Conservation (phyloP, 2,797 vertebrate genomes). For the Glossophaga mutica region DNA sequence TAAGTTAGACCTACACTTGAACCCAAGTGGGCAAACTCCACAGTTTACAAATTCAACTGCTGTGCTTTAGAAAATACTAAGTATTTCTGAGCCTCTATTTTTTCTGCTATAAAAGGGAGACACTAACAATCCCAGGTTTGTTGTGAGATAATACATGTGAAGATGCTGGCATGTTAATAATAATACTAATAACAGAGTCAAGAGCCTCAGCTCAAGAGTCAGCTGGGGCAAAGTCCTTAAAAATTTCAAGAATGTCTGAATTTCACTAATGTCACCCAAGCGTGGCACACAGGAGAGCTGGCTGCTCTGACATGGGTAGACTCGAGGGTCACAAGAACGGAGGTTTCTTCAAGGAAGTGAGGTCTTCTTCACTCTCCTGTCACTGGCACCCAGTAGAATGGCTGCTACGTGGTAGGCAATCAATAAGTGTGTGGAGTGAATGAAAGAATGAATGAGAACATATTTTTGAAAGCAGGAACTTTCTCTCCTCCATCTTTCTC, state of each 20-base stretch:
- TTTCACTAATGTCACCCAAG: background rate
- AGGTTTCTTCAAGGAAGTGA: background rate
- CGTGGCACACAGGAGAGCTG: no score
- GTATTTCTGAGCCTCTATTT: background rate
- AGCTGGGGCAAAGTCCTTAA: background rate
- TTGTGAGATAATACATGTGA: background rate
- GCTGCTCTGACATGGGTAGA: background rate
- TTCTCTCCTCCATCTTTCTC: background rate
- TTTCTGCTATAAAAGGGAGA: background rate
- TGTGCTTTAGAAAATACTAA: background rate
- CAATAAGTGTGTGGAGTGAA: background rate
- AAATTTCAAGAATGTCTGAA: background rate
- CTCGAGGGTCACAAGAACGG: background rate
- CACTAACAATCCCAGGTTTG: background rate
- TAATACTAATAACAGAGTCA: background rate
- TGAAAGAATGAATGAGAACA: background rate
- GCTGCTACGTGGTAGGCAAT: rapidly evolving
- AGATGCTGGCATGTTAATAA: background rate
- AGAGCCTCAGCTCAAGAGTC: background rate
- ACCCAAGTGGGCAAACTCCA: background rate
- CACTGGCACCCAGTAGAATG: background rate
- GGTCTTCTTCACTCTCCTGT: background rate
- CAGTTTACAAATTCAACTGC: background rate
- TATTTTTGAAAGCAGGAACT: background rate
- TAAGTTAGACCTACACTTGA: background rate